phyloP scores from a whole-genome alignment of 2,797 vertebrate genomes.

The Neomorphus geoffroyi region DNA sequence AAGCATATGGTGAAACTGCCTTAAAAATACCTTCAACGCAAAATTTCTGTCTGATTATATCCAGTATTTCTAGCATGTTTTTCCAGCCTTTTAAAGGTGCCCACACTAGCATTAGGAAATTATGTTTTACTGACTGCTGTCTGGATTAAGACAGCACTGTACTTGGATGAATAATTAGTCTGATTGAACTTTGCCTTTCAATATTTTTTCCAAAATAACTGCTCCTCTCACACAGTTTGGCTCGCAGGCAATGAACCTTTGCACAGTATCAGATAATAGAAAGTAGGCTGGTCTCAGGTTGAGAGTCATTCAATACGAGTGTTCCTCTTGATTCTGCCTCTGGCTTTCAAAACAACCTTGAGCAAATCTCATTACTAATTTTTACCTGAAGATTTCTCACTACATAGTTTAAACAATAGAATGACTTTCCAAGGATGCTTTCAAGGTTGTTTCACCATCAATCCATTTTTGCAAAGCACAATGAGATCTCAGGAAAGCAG shows the following conservation, averaged over 20 bases:
- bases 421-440: background rate
- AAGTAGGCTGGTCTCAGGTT: background rate
- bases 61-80: background rate
- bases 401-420: background rate
- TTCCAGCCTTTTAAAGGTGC: background rate
- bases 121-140: background rate
- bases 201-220: background rate
- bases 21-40: background rate
- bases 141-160: background rate
- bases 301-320: background rate
- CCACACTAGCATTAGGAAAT: background rate
- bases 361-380: background rate
- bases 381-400: background rate
- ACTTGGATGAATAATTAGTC: background rate
- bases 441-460: background rate
- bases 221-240: background rate
- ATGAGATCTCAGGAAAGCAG: background rate
- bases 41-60: background rate
- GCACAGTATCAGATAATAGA: background rate
- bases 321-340: constrained; percentile 8
- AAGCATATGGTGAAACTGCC: background rate
- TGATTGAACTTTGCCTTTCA: background rate
- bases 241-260: background rate
- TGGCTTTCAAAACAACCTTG: constrained; percentile 14
- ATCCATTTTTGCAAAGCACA: background rate